Conservation (phyloP, 2,888 invertebrate species). For the Caenorhabditis zanzibari region DNA sequence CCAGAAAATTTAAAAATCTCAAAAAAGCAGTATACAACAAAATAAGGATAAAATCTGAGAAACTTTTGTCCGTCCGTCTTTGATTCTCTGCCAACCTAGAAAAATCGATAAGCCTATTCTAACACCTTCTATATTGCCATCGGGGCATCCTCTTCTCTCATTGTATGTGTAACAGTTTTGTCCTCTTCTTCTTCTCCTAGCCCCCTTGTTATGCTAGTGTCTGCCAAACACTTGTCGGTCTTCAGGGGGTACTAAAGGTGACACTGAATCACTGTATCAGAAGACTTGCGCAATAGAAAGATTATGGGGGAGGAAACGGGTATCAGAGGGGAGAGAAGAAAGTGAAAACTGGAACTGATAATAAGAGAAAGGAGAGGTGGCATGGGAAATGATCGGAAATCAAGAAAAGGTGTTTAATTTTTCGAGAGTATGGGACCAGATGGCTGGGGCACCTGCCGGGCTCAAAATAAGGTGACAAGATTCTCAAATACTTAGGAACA, state of each 20-base stretch:
- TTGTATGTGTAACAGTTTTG: conserved; percentile 22
- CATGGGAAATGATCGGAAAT: not conserved
- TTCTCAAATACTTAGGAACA: no score
- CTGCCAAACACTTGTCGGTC: conserved; percentile 25
- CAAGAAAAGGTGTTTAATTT: not conserved
- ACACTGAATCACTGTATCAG: not conserved
- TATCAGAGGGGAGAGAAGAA: conserved; percentile 33
- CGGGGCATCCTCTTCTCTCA: no score
- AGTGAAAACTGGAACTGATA: conserved; percentile 61
- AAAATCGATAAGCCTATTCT: conserved; percentile 3
- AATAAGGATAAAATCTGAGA: no score
- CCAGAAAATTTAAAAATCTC: no score
- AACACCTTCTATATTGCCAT: not conserved
- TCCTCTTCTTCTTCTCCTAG: not conserved
- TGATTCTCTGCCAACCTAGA: not conserved
- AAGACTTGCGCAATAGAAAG: conserved; percentile 36
- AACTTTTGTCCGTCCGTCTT: not conserved
- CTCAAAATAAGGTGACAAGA: no score
- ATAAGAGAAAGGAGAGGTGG: not conserved
- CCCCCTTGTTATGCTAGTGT: not conserved
- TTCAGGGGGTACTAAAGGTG: not conserved
- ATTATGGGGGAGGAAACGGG: conserved; percentile 38
- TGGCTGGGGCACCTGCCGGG: no score
- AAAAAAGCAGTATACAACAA: no score
- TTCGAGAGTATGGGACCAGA: not conserved